Evolutionary conservation across 1,140 invertebrate genomes (phyloP), one percentile per base, ranked within the genome.

Genomic region (Drosophila kanapiae): DNA sequence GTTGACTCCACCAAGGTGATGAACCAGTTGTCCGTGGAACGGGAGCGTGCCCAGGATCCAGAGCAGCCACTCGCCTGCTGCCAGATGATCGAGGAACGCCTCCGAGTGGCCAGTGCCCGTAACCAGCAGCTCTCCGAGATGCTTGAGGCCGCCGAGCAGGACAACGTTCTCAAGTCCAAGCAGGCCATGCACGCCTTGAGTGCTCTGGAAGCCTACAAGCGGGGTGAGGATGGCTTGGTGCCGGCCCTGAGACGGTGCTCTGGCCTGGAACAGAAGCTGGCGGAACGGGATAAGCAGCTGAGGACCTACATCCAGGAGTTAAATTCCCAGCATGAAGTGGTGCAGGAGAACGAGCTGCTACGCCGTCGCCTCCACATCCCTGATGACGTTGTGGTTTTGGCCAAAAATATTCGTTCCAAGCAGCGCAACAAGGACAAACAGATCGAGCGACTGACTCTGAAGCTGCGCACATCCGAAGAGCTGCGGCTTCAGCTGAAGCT

Each of bases 351-450:
- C 70, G 62, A 59, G 0, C 48, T 93, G 37, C 45, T 93, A 48
- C 80, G 92, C 3, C 75, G 81, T 1, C 70, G 80, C 0, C 72
- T 93, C 0, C 78, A 92, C 31, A 92, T 93, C 5, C 91, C 92
- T 7, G 91, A 92, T 9, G 92, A 93, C 65, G 91, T 80, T 18
- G 68, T 91, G 2, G 82, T 93, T 14, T 35, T 83, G 13, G 78
- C 91, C 23, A 93, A 91, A 47, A 83, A 93, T 42, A 56, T 83
- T 4, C 58, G 78, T 0, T 82, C 92, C 40, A 93, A 92, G 61
- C 84, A 93, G 45, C 77, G 90, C 10, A 93, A 77, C 49, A 92
- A 92, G 64, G 92, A 93, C 33, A 93, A 93, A 47, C 90, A 91
- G 43, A 92, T 93, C 7, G 92, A 93, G 53, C 62, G 91, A 14